phyloP scores from a whole-genome alignment of 92 coral and sea anemone genomes.

The Diadumene lineata region DNA sequence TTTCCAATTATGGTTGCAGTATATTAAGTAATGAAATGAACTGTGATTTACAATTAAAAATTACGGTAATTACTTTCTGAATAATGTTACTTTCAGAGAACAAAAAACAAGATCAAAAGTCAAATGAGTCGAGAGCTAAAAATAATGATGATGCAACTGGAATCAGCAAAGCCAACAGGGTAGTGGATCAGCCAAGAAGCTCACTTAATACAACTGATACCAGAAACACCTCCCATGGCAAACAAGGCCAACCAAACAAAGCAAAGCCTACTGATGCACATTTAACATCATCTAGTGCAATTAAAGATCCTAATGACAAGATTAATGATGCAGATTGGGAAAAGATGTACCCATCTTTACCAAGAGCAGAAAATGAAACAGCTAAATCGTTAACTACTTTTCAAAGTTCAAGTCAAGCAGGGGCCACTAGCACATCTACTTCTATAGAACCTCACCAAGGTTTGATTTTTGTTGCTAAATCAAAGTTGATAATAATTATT shows the following conservation, averaged over 20 bases:
- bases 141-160: background rate
- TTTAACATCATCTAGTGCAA: too few relatives aligned
- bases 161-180: too few relatives aligned
- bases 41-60: too few relatives aligned
- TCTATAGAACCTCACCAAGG: background rate
- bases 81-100: background rate
- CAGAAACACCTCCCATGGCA: too few relatives aligned
- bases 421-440: background rate
- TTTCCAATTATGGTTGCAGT: too few relatives aligned
- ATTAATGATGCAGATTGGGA: background rate
- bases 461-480: background rate
- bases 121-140: background rate
- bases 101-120: background rate
- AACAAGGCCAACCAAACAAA: too few relatives aligned
- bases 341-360: background rate
- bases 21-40: too few relatives aligned
- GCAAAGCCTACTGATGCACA: too few relatives aligned
- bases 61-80: too few relatives aligned
- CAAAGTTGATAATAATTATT: background rate
- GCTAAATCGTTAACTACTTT: background rate
- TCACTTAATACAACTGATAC: too few relatives aligned
- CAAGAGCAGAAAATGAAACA: background rate
- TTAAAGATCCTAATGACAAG: background rate
- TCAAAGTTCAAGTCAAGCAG: background rate
- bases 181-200: too few relatives aligned